phyloP scores from a whole-genome alignment of 2,888 invertebrate genomes.

The Heliconius charithonia region DNA sequence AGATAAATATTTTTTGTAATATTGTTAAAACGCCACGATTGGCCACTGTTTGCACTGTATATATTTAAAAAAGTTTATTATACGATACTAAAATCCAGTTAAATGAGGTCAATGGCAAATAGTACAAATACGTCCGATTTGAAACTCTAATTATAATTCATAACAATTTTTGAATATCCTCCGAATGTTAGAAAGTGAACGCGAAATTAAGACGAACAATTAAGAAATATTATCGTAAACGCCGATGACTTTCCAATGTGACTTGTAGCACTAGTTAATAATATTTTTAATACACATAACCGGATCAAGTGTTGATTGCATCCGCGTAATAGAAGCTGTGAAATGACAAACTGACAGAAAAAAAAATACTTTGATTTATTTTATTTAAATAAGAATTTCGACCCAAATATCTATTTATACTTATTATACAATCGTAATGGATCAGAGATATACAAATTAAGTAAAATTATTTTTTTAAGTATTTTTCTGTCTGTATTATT shows the following conservation, averaged over 20 bases:
- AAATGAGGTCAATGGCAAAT: not conserved
- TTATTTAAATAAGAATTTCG: conserved; percentile 4
- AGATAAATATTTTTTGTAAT: too few relatives aligned
- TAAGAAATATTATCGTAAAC: conserved; percentile 23
- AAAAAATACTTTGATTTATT: conserved; percentile 5
- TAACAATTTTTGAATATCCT: not conserved
- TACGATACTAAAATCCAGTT: too few relatives aligned
- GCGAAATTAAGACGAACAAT: conserved; percentile 15
- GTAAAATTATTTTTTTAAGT: too few relatives aligned
- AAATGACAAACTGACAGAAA: not conserved
- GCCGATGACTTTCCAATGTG: conserved; percentile 28
- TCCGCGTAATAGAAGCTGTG: conserved; percentile 15
- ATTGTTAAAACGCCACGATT: too few relatives aligned
- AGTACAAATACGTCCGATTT: not conserved
- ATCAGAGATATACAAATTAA: too few relatives aligned
- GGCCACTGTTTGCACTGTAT: too few relatives aligned
- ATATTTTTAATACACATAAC: conserved; percentile 15
- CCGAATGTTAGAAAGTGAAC: conserved; percentile 20
- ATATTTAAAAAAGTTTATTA: too few relatives aligned
- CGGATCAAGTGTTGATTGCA: conserved; percentile 21
- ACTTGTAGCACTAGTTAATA: conserved; percentile 22
- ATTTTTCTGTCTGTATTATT: too few relatives aligned
- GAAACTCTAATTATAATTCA: not conserved
- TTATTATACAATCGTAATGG: not conserved
- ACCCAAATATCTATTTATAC: not conserved